Evolutionary conservation across 2,797 vertebrate genomes (phyloP).

Genomic region (Gallinago solitaria): DNA sequence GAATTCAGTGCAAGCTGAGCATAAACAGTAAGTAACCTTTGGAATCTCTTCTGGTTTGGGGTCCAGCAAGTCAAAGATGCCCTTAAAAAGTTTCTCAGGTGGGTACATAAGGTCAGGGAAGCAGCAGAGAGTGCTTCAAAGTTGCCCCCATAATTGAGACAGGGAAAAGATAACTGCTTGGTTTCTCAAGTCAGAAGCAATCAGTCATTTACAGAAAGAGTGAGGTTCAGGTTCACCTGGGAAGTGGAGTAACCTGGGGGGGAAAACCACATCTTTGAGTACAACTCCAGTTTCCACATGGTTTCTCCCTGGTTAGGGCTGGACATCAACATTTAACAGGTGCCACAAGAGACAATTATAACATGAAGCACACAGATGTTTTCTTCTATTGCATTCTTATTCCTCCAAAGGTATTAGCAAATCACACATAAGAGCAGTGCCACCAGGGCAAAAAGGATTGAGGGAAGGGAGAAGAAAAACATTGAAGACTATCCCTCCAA

Average conservation of each 20-base stretch:
- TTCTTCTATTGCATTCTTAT: neutral
- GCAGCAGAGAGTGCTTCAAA: neutral
- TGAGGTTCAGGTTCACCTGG: neutral
- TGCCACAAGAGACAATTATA: fast-evolving
- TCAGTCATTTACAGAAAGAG: neutral
- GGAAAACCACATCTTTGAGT: fast-evolving
- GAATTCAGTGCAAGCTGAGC: neutral
- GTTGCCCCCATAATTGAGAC: neutral
- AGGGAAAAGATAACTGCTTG: neutral
- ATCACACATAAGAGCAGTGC: fast-evolving
- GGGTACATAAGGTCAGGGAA: neutral
- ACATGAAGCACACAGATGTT: fast-evolving
- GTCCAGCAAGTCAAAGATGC: neutral
- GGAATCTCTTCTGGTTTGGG: neutral
- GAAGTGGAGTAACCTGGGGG: neutral
- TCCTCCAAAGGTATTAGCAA: neutral
- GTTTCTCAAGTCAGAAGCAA: neutral
- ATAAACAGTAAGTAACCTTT: conserved; percentile 12
- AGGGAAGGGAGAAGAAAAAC: neutral
- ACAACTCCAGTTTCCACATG: fast-evolving
- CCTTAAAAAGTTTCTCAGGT: neutral
- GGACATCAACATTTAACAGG: fast-evolving
- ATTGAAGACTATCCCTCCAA: neutral
- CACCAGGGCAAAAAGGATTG: neutral
- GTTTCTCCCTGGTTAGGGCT: neutral